phyloP scores from a whole-genome alignment of 1,140 invertebrate species.

The Euglossa dilemma region DNA sequence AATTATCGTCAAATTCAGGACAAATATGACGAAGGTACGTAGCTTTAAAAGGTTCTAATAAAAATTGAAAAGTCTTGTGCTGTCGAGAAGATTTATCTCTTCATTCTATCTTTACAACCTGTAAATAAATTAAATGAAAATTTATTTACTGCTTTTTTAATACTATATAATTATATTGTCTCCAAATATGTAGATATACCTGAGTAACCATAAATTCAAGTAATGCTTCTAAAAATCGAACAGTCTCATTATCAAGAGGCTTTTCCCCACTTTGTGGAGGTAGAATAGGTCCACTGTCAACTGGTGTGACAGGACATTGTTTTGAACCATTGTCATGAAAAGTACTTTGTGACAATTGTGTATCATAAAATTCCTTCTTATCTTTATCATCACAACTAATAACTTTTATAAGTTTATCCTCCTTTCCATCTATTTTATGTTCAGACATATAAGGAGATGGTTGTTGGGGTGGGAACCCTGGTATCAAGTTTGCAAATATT shows the following conservation, averaged over 20 bases:
- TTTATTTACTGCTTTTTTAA: not conserved
- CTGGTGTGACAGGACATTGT: constrained; percentile 88
- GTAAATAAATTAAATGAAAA: too few relatives aligned
- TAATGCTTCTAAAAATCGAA: constrained; percentile 93
- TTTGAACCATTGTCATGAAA: constrained; percentile 74
- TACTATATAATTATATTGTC: not conserved
- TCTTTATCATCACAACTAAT: constrained; percentile 75
- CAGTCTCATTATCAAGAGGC: constrained; percentile 92
- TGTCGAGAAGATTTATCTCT: constrained; percentile 90
- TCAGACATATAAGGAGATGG: constrained; percentile 74
- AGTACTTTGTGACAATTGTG: constrained; percentile 73
- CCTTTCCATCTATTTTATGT: constrained; percentile 72
- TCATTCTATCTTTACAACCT: constrained; percentile 95
- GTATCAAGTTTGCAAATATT: constrained; percentile 95
- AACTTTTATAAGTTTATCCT: constrained; percentile 70
- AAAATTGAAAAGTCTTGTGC: constrained; percentile 93
- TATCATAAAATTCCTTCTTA: constrained; percentile 76
- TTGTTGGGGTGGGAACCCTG: constrained; percentile 88
- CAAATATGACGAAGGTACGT: constrained; percentile 96
- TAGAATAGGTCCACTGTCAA: constrained; percentile 92
- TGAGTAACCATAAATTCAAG: constrained; percentile 96
- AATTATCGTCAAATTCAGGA: constrained; percentile 92
- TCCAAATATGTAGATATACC: constrained; percentile 76
- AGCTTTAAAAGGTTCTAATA: constrained; percentile 95
- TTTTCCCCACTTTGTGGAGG: constrained; percentile 93